phyloP scores from a whole-genome alignment of 1,140 invertebrate species.

The Hycleus cichorii region DNA sequence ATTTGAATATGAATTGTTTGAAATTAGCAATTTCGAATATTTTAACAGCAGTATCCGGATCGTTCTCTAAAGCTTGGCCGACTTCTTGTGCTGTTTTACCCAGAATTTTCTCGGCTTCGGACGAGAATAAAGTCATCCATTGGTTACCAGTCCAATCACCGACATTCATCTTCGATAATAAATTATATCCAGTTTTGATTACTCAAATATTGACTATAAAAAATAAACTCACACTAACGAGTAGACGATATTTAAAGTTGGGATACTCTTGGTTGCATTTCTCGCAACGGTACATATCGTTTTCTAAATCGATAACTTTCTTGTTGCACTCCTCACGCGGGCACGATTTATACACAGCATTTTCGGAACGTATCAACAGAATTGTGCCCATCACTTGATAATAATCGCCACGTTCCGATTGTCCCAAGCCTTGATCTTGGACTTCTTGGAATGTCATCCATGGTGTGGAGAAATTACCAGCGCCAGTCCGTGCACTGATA shows the following conservation, averaged over 20 bases:
- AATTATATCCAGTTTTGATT: not conserved
- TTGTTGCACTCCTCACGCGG: slow-evolving; percentile 83
- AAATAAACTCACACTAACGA: slow-evolving; percentile 62
- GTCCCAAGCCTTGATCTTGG: slow-evolving; percentile 54
- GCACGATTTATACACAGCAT: slow-evolving; percentile 84
- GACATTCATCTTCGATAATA: slow-evolving; percentile 56
- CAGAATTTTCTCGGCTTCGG: slow-evolving; percentile 74
- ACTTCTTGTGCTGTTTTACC: slow-evolving; percentile 71
- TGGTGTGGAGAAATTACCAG: slow-evolving; percentile 42
- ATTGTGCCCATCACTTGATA: slow-evolving; percentile 65
- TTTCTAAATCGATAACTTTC: slow-evolving; percentile 82
- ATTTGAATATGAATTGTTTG: slow-evolving; percentile 70
- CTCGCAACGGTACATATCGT: slow-evolving; percentile 87
- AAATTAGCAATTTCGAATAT: slow-evolving; percentile 70
- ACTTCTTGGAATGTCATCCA: slow-evolving; percentile 70
- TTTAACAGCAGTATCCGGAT: slow-evolving; percentile 50
- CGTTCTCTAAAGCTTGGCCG: slow-evolving; percentile 57
- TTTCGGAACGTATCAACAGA: slow-evolving; percentile 64
- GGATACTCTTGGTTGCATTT: slow-evolving; percentile 82
- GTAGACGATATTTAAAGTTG: slow-evolving; percentile 79
- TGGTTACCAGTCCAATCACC: slow-evolving; percentile 73
- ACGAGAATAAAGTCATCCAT: slow-evolving; percentile 87
- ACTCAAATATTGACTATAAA: not conserved
- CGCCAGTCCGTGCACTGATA: slow-evolving; percentile 53
- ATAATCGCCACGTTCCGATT: slow-evolving; percentile 66